A percentile compares a stretch with the other conserved stretches of the same genome.
phyloP scores from a whole-genome alignment of 2,888 invertebrate genomes.

The Lysandra bellargus region DNA sequence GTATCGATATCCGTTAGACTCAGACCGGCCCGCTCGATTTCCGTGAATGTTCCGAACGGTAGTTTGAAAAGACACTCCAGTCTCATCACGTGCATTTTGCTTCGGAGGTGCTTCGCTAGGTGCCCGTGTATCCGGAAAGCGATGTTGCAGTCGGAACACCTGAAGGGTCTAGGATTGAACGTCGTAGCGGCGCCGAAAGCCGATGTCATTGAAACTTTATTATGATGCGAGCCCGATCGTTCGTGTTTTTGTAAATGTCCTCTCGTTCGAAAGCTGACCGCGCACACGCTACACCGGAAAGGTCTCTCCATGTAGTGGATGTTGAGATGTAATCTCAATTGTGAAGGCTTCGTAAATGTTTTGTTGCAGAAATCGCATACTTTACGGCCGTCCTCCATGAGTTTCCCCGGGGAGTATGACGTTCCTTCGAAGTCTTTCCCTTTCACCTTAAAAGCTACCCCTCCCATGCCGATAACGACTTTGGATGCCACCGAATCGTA shows the following conservation, averaged over 20 bases:
- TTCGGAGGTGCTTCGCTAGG: slow-evolving; percentile 96
- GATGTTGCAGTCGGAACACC: slow-evolving; percentile 96
- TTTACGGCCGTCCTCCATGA: slow-evolving; percentile 87
- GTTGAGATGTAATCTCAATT: slow-evolving; percentile 94
- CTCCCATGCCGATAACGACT: slow-evolving; percentile 83
- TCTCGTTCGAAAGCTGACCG: slow-evolving; percentile 93
- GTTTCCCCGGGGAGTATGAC: slow-evolving; percentile 73
- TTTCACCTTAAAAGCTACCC: slow-evolving; percentile 81
- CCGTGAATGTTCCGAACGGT: slow-evolving; percentile 96
- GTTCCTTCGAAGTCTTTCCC: slow-evolving; percentile 72
- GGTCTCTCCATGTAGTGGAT: slow-evolving; percentile 97
- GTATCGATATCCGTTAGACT: slow-evolving; percentile 97
- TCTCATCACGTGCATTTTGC: slow-evolving; percentile 97
- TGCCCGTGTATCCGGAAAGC: slow-evolving; percentile 98
- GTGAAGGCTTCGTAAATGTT: slow-evolving; percentile 94
- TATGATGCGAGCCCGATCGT: slow-evolving; percentile 94
- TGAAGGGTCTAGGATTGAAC: slow-evolving; percentile 96
- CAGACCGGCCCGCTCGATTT: slow-evolving; percentile 93
- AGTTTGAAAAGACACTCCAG: slow-evolving; percentile 95
- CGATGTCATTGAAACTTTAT: slow-evolving; percentile 94
- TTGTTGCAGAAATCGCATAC: slow-evolving; percentile 94
- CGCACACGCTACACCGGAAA: slow-evolving; percentile 94
- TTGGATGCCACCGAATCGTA: slow-evolving; percentile 78
- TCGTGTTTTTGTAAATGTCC: slow-evolving; percentile 97
- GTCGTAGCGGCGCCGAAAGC: slow-evolving; percentile 92